Conservation (phyloP, 2,113 vertebrate genomes). For the Haplochromis burtoni region DNA sequence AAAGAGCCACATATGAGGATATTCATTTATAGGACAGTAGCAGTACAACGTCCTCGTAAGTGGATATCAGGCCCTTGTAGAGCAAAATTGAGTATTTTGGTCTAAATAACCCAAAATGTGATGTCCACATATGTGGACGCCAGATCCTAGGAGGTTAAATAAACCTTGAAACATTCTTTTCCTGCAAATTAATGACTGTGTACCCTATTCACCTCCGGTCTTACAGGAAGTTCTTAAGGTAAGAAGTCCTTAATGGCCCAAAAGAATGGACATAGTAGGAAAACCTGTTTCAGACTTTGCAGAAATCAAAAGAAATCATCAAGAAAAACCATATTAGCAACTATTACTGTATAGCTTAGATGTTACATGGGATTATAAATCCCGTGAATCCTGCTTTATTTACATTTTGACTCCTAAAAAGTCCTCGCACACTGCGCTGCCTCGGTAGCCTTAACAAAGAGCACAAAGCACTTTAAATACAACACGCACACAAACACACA, state of each 20-base stretch:
- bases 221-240: neutral
- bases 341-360: neutral
- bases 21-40: neutral
- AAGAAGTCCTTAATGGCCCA: neutral
- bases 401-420: slow-evolving; percentile 28
- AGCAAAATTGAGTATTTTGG: neutral
- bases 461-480: slow-evolving; percentile 36
- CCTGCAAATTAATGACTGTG: neutral
- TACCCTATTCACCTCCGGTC: neutral
- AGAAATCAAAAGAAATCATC: neutral
- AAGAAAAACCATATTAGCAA: neutral
- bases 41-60: fast-evolving
- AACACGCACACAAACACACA: slow-evolving; percentile 9
- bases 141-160: neutral
- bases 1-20: neutral
- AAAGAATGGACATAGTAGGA: neutral
- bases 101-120: neutral
- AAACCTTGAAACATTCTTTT: neutral
- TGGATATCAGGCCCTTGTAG: neutral
- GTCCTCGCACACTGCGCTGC: neutral
- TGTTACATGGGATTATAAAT: neutral
- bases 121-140: neutral
- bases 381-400: neutral
- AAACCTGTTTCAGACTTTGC: neutral
- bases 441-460: slow-evolving; percentile 57